phyloP scores from a whole-genome alignment of 2,113 vertebrate species.

The Baryphthengus martii region DNA sequence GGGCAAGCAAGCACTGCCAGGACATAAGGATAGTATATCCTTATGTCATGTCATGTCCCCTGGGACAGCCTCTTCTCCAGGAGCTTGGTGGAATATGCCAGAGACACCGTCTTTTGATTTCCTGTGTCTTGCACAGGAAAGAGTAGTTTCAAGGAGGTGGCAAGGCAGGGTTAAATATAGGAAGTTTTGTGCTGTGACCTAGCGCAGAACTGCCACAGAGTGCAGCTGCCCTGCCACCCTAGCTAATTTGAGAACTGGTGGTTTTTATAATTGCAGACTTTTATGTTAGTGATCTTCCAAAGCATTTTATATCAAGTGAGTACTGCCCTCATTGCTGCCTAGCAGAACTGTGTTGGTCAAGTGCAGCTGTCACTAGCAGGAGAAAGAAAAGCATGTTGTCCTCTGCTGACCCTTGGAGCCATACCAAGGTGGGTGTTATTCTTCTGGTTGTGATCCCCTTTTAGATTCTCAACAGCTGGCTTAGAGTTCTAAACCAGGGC shows the following conservation, averaged over 20 bases:
- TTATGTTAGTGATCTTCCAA: background rate
- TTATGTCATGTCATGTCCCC: no score
- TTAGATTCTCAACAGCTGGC: background rate
- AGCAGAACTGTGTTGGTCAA: background rate
- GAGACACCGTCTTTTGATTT: background rate
- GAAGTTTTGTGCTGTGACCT: background rate
- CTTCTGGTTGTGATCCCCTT: background rate
- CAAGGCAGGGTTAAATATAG: background rate
- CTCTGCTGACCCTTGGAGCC: background rate
- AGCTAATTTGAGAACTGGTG: background rate
- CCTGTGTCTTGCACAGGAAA: background rate
- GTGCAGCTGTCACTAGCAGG: background rate
- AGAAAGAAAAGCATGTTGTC: background rate
- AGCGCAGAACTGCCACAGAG: rapidly evolving
- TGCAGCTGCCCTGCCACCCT: background rate
- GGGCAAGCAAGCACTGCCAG: background rate
- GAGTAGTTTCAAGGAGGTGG: background rate
- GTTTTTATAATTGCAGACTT: background rate
- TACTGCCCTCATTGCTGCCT: background rate
- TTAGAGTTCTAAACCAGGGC: background rate
- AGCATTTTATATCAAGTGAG: background rate
- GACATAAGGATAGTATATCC: background rate
- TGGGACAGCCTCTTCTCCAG: background rate
- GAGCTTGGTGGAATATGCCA: background rate
- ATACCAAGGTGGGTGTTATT: background rate